Evolutionary conservation across 1,140 invertebrate species (phyloP), one percentile per base, ranked within the genome.

Genomic region (Ostrea denselamellosa): DNA sequence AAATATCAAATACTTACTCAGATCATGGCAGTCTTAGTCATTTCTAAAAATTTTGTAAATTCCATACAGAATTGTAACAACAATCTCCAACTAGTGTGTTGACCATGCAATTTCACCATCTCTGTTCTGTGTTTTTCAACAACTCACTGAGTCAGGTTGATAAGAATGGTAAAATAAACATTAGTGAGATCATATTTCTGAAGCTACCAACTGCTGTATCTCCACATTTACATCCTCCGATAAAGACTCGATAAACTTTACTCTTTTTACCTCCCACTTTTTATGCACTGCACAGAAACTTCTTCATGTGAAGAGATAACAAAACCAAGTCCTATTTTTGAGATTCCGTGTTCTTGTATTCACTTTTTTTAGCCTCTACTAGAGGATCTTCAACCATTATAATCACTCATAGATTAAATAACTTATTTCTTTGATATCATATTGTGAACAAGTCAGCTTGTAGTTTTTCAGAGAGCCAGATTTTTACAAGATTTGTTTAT

Each of bases 91-190:
- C 8, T 44, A 71, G 22, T 71, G 22, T 71, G 8, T 25, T 71
- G 22, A n/a, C 34, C 56, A 58, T 71, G 12, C 68, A 71, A 25
- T 25, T 34, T 71, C 22, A 34, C 22, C 68, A 71, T 25, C 68
- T 71, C 22, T 71, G 68, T 71, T 71, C 28, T 25, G 3, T 71
- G 68, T 71, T 71, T 71, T 71, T 71, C 68, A 71, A 71, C 68
- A 71, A 71, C 68, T 71, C 22, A 12, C 28, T 25, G 28, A 71
- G 25, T 71, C 22, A 34, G 68, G 68, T 71, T 71, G 68, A 71
- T 71, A 71, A 22, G 14, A 71, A 12, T 28, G 22, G 68, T 71
- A 71, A 71, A 71, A 71, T 71, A 71, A 71, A 71, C 68, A 71
- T 34, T 28, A 25, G n/a, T 9, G 25, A 34, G 68, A 71, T 71